A percentile compares a stretch with the other conserved stretches of the same genome.
Evolutionary conservation across 2,888 invertebrate species (phyloP).

Genomic region (Stramonita haemastoma): DNA sequence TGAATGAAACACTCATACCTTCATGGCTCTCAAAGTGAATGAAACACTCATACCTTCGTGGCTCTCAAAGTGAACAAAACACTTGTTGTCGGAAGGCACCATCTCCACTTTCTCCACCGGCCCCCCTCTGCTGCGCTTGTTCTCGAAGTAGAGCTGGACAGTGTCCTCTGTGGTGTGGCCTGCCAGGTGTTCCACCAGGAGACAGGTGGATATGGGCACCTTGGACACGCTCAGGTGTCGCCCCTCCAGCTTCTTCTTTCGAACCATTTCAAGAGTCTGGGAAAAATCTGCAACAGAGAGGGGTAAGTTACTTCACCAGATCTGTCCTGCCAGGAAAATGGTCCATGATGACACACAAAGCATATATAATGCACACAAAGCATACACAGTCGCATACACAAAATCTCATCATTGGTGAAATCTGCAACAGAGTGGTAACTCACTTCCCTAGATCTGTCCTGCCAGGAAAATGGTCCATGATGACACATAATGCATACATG

Average conservation of each 20-base stretch:
- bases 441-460: too few species aligned
- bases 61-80: constrained; percentile 48
- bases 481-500: too few species aligned
- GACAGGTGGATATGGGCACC: constrained; percentile 29
- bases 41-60: constrained; percentile 1
- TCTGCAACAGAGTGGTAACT: too few species aligned
- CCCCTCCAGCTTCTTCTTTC: constrained; percentile 18
- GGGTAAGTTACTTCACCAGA: too few species aligned
- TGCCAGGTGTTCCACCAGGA: constrained; percentile 39
- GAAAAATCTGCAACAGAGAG: constrained; percentile 21
- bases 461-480: too few species aligned
- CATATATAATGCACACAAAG: too few species aligned
- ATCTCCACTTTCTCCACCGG: constrained; percentile 44
- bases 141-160: constrained; percentile 50
- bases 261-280: not conserved
- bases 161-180: constrained; percentile 41
- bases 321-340: too few species aligned
- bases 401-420: too few species aligned
- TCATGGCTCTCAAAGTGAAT: too few species aligned
- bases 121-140: constrained; percentile 49
- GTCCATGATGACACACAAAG: too few species aligned
- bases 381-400: too few species aligned
- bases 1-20: too few species aligned
- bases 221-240: constrained; percentile 15
- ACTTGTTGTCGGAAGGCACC: constrained; percentile 31